Evolutionary conservation across 2,797 vertebrate genomes (phyloP), one percentile per base, ranked within the genome.

Genomic region (Anas acuta): DNA sequence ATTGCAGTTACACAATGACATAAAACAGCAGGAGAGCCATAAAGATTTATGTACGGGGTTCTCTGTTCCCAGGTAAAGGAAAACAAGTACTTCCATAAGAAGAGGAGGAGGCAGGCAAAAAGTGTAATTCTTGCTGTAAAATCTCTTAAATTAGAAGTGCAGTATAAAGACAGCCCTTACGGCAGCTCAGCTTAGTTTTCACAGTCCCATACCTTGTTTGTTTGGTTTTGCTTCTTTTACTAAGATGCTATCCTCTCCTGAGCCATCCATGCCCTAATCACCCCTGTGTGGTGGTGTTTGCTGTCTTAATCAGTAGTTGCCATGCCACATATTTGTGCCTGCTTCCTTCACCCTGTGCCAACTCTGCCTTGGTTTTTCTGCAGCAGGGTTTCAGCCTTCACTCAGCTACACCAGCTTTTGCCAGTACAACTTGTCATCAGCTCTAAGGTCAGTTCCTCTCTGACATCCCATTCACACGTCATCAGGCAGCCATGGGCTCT

Each of bases 401-500:
- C 57, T 96, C 90, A 90, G 72, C 78, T 69, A 22, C 65, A 69
- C 69, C 89, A 83, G 37, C 9, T 90, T 92, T 80, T 92, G 86
- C 90, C 90, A 93, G 92, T 57, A 78, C 72, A 89, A 37, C 81
- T 80, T 95, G 93, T 96, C 94, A 96, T 96, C 95, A 85, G 72
- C 76, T 94, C 69, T 65, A 85, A 74, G 81, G 88, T 80, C 94
- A 84, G 65, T 6, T 92, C 84, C 54, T 89, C n/a, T 0, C 77
- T 0, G 1, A 87, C 72, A 81, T 90, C 93, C 93, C 91, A 0
- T 95, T 96, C 94, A 92, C 94, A 93, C 33, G 6, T 96, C 94
- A 93, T 93, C 95, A 89, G 67, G 77, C 72, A 94, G 72, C 93
- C 84, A 74, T 60, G 56, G 86, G 45, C 86, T 92, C 86, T 22